Conservation (phyloP, 2,888 invertebrate species). For the Galerucella pusilla region DNA sequence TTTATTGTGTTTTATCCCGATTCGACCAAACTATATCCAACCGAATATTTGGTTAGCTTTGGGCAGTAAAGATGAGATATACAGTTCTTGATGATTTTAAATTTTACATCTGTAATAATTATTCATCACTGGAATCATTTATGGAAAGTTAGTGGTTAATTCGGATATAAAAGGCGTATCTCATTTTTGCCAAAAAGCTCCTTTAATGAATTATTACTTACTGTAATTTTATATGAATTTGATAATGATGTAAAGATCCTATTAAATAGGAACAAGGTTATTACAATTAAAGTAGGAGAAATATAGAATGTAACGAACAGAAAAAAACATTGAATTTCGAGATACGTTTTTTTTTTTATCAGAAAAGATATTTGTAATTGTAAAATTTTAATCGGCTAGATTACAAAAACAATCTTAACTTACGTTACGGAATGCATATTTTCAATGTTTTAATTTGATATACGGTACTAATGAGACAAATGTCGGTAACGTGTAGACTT, state of each 20-base stretch:
- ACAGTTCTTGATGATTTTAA: constrained; percentile 5
- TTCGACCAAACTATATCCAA: neutral
- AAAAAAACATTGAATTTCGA: neutral
- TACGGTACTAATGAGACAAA: too few relatives aligned
- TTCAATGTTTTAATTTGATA: too few relatives aligned
- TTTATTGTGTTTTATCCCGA: neutral
- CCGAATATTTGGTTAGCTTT: constrained; percentile 13
- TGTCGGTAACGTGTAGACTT: too few relatives aligned
- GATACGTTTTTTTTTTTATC: neutral
- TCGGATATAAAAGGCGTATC: neutral
- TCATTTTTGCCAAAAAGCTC: constrained; percentile 2
- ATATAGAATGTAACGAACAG: neutral
- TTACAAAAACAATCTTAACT: too few relatives aligned
- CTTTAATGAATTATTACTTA: neutral
- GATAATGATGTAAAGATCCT: neutral
- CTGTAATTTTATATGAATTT: constrained; percentile 5
- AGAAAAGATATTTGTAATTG: neutral
- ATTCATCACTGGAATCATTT: constrained; percentile 7
- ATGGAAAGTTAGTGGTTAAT: neutral
- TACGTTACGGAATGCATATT: too few relatives aligned
- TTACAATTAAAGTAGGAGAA: constrained; percentile 4
- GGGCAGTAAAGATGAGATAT: constrained; percentile 13
- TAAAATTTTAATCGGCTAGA: neutral
- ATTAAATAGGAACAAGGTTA: constrained; percentile 7
- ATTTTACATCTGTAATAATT: constrained; percentile 7